phyloP scores from a whole-genome alignment of 2,113 vertebrate genomes.

The Corvus hawaiiensis region DNA sequence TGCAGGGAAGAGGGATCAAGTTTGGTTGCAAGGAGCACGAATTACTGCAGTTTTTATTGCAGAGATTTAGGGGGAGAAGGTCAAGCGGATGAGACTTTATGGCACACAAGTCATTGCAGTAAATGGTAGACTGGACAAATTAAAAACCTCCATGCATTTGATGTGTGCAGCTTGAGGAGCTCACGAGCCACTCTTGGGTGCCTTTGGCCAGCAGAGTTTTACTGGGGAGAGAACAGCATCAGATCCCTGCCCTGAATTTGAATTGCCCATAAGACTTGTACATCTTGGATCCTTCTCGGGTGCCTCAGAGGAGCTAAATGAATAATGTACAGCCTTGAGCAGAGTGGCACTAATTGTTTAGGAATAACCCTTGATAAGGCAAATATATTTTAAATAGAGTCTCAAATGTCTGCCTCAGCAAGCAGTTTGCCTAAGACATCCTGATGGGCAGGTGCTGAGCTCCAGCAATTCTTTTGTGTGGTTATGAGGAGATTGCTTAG shows the following conservation, averaged over 20 bases:
- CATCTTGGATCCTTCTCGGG: not conserved
- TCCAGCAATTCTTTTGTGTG: not conserved
- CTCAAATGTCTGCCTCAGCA: not conserved
- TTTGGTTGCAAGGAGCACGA: not conserved
- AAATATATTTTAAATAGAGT: not conserved
- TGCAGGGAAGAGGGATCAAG: not conserved
- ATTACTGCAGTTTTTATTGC: not conserved
- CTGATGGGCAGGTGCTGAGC: not conserved
- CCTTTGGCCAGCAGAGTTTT: not conserved
- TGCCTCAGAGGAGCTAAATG: not conserved
- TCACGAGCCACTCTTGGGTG: fast-evolving
- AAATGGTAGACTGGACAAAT: not conserved
- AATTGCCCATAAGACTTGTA: not conserved
- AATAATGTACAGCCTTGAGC: not conserved
- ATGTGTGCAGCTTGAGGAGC: not conserved
- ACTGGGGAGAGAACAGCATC: not conserved
- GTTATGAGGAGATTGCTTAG: not conserved
- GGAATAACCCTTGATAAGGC: not conserved
- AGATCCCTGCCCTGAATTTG: not conserved
- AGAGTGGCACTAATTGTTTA: not conserved
- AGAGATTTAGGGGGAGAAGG: not conserved
- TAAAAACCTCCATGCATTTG: not conserved
- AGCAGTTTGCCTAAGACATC: not conserved
- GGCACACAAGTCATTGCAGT: not conserved
- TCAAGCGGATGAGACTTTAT: not conserved